Evolutionary conservation across 2,888 invertebrate genomes (phyloP).

Genomic region (Fragum fragum): DNA sequence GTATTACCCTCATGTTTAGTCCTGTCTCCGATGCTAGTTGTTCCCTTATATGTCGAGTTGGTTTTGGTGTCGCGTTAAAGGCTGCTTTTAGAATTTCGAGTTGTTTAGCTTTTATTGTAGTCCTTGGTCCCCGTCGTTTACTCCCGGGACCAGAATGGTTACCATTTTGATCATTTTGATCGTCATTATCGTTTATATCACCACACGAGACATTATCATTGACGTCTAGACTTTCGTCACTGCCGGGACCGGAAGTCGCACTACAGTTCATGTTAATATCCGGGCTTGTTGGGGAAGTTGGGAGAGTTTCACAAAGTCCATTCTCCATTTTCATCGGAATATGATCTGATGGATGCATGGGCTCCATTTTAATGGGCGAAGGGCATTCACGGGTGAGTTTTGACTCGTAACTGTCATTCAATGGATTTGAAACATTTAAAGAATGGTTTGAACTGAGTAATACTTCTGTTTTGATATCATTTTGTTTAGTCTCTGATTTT

Average conservation of each 20-base stretch:
- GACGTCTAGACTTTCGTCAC: constrained; percentile 66
- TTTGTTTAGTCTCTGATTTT: constrained; percentile 33
- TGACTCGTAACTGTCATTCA: constrained; percentile 37
- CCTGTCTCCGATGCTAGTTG: constrained; percentile 99
- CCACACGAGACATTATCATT: constrained; percentile 67
- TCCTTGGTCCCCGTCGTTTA: constrained; percentile 94
- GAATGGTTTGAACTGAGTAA: constrained; percentile 35
- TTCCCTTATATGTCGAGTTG: constrained; percentile 99
- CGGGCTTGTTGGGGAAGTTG: constrained; percentile 60
- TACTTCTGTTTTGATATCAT: constrained; percentile 46
- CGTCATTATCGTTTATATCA: constrained; percentile 66
- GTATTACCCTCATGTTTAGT: constrained; percentile 99
- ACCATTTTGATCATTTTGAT: constrained; percentile 88
- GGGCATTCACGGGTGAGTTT: constrained; percentile 51
- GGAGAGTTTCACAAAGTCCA: constrained; percentile 35
- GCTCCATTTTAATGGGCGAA: constrained; percentile 63
- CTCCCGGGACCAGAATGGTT: constrained; percentile 86
- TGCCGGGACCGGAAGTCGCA: constrained; percentile 64
- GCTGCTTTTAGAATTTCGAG: constrained; percentile 99
- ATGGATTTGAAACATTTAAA: constrained; percentile 25
- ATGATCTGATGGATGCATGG: constrained; percentile 41
- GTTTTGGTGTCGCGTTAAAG: constrained; percentile 99
- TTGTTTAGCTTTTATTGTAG: constrained; percentile 99
- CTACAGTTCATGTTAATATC: constrained; percentile 61
- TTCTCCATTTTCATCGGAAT: constrained; percentile 57